These are phyloP conservation scores for Stenodera caucasica DNA, from an alignment of 2,888 invertebrate species.

Conservation along the genomic window DNA sequence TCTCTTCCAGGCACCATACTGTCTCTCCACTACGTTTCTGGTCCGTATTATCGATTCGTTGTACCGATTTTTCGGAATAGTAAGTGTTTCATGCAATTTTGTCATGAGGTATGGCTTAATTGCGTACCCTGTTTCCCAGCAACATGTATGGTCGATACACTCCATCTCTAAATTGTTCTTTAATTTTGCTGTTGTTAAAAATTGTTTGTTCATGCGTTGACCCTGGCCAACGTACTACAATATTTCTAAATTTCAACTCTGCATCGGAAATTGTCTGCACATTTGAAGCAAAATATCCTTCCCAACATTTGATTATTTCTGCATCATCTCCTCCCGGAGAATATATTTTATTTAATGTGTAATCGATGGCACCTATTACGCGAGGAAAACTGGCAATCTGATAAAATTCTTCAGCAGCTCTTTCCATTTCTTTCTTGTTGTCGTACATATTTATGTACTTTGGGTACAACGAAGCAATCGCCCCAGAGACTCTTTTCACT, in stretches of 20 bases:
- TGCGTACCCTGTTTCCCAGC: conserved; percentile 13
- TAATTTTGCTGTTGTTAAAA: conserved; percentile 32
- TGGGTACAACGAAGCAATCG: too few relatives aligned
- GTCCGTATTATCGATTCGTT: conserved; percentile 16
- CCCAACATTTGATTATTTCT: not conserved
- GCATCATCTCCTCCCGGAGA: not conserved
- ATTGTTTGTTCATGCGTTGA: conserved; percentile 9
- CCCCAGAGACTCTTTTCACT: too few relatives aligned
- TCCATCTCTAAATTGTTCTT: conserved; percentile 11
- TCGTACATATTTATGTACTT: too few relatives aligned
- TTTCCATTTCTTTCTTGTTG: too few relatives aligned
- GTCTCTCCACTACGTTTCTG: conserved; percentile 18
- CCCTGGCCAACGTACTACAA: conserved; percentile 10
- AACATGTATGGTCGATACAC: conserved; percentile 14
- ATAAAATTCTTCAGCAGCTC: too few relatives aligned
- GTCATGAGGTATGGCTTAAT: conserved; percentile 17
- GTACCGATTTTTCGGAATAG: conserved; percentile 15
- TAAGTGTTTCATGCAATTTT: conserved; percentile 10
- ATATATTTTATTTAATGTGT: too few relatives aligned
- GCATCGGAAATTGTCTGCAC: conserved; percentile 1
- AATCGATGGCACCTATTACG: too few relatives aligned
- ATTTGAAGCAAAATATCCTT: conserved; percentile 1
- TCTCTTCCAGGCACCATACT: conserved; percentile 40
- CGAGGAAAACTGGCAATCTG: too few relatives aligned
- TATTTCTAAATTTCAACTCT: conserved; percentile 2